Conservation (phyloP, 2,888 invertebrate species). For the Zygogramma bicolorata region DNA sequence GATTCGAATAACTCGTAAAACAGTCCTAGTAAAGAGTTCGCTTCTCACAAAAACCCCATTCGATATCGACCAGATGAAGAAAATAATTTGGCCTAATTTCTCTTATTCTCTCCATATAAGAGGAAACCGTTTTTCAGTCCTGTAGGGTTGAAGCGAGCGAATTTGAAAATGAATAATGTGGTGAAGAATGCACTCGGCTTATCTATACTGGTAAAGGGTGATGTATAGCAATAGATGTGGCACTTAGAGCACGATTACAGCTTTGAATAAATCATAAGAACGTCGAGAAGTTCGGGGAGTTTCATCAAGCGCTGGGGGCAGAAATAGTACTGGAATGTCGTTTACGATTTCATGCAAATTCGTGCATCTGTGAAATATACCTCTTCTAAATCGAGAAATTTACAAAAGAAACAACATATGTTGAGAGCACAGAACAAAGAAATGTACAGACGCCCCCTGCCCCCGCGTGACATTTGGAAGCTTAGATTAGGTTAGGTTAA, state of each 20-base stretch:
- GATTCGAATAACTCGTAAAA: too few species aligned
- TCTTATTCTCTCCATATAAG: not conserved
- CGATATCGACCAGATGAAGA: too few species aligned
- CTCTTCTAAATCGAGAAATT: too few species aligned
- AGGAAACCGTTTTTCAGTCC: not conserved
- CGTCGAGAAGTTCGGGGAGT: not conserved
- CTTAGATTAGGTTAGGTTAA: too few species aligned
- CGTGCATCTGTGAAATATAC: too few species aligned
- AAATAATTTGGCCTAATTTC: too few species aligned
- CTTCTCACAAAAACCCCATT: too few species aligned
- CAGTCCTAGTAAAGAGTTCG: too few species aligned
- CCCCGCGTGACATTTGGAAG: too few species aligned
- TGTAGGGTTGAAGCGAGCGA: not conserved
- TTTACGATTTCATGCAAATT: not conserved
- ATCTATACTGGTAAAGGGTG: not conserved
- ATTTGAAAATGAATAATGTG: not conserved
- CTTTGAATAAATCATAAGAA: not conserved
- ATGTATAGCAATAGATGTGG: constrained; percentile 8
- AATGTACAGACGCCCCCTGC: too few species aligned
- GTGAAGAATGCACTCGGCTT: not conserved
- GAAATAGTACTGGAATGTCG: not conserved
- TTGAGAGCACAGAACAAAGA: too few species aligned
- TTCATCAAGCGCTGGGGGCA: not conserved
- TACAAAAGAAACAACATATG: too few species aligned
- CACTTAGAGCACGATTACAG: not conserved